A percentile compares a stretch with the other conserved stretches of the same genome.
Conservation (phyloP, 2,113 vertebrate genomes). For the Microcebus murinus region DNA sequence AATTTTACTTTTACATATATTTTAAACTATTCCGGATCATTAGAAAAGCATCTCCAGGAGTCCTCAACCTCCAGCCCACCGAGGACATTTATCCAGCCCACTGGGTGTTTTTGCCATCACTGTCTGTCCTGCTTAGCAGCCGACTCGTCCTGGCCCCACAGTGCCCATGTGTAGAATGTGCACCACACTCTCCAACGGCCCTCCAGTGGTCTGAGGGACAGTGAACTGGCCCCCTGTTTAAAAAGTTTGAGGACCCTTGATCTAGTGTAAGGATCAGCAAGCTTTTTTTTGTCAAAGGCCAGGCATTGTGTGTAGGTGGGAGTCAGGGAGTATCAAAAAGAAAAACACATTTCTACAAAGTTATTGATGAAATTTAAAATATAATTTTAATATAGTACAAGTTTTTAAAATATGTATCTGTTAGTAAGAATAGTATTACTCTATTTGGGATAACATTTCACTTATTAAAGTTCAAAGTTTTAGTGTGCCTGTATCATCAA, state of each 20-base stretch:
- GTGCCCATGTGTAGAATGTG: too few species aligned
- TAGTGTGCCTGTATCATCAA: not conserved
- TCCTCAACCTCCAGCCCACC: too few species aligned
- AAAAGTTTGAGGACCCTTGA: too few species aligned
- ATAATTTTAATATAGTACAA: not conserved
- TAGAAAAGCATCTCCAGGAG: not conserved
- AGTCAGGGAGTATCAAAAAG: not conserved
- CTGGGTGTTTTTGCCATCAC: too few species aligned
- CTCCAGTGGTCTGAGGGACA: too few species aligned
- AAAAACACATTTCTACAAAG: not conserved
- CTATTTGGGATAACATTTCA: conserved; percentile 12
- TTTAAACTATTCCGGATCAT: not conserved
- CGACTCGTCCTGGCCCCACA: too few species aligned
- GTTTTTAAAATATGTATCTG: not conserved
- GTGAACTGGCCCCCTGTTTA: too few species aligned
- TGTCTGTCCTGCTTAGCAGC: too few species aligned
- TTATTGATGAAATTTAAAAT: conserved; percentile 7
- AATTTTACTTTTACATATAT: not conserved
- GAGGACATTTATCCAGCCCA: too few species aligned
- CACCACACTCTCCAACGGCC: too few species aligned
- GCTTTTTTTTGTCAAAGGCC: not conserved
- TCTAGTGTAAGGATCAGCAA: not conserved
- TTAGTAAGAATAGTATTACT: not conserved
- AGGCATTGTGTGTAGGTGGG: not conserved
- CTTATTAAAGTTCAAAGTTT: not conserved